These are phyloP conservation scores for Glareola pratincola DNA, from an alignment of 2,113 vertebrate species.

Conservation along the genomic window DNA sequence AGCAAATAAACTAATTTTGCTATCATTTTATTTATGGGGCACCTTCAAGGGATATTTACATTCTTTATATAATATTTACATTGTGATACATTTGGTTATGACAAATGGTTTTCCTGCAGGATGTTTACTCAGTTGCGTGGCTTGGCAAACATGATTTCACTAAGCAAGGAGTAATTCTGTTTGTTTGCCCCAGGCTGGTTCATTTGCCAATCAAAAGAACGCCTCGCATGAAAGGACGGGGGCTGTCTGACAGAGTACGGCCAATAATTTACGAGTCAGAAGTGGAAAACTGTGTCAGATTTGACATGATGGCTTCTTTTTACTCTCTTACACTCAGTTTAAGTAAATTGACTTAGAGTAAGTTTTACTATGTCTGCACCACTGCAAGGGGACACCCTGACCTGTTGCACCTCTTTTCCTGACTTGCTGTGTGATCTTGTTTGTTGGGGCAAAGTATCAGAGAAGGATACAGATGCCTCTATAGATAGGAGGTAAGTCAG, in stretches of 20 bases:
- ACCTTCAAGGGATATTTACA: constrained; percentile 16
- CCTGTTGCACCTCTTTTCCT: background rate
- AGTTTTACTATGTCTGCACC: background rate
- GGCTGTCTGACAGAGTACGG: background rate
- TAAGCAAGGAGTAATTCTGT: background rate
- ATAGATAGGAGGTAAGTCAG: background rate
- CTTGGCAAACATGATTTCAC: background rate
- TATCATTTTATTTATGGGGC: background rate
- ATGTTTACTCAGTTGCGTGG: constrained; percentile 6
- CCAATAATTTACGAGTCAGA: background rate
- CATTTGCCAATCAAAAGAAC: background rate
- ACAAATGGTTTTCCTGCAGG: constrained; percentile 2
- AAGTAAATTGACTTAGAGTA: background rate
- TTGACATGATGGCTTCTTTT: background rate
- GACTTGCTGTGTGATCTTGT: background rate
- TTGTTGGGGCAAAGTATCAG: background rate
- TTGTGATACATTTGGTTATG: background rate
- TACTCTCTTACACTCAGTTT: background rate
- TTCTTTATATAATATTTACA: constrained; percentile 33
- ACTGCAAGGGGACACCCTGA: background rate
- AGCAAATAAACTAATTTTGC: constrained; percentile 1
- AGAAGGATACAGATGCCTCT: background rate
- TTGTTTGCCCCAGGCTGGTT: background rate
- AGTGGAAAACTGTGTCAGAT: background rate
- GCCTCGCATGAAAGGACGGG: background rate